Evolutionary conservation across 2,888 invertebrate genomes (phyloP).

Genomic region (Conomelus anceps): DNA sequence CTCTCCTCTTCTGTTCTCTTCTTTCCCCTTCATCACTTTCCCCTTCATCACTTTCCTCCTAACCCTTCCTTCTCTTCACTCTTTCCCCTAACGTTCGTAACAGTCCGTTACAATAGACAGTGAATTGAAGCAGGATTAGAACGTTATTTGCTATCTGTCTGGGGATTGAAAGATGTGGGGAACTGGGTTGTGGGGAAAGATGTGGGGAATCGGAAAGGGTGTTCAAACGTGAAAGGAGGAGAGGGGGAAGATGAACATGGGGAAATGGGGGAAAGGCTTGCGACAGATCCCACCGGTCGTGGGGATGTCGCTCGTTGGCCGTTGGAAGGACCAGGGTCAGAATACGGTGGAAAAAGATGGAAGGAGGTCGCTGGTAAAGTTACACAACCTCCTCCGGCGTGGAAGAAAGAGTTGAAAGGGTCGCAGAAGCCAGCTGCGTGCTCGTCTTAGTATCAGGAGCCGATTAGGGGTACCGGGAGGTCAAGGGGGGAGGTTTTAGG

Average conservation of each 20-base stretch:
- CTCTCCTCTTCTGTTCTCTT: conserved; percentile 17
- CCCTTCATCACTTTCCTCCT: conserved; percentile 15
- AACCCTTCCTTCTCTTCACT: background rate
- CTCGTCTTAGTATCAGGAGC: background rate
- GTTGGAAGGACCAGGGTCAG: background rate
- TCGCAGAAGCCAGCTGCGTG: background rate
- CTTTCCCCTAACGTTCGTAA: background rate
- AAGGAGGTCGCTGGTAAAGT: background rate
- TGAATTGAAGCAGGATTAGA: background rate
- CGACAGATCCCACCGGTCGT: background rate
- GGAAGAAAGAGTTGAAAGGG: background rate
- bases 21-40: conserved; percentile 27
- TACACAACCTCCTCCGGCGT: background rate
- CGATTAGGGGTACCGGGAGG: background rate
- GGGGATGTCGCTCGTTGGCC: background rate
- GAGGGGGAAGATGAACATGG: background rate
- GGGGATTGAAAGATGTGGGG: background rate
- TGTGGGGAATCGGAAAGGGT: background rate
- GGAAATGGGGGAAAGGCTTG: background rate
- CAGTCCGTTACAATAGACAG: background rate
- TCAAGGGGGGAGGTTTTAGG: background rate
- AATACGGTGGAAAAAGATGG: background rate
- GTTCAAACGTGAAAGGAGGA: background rate
- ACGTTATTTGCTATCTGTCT: no score
- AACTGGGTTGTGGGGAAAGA: background rate